Conservation (phyloP, 2,888 invertebrate species). For the Cephus spinipes region DNA sequence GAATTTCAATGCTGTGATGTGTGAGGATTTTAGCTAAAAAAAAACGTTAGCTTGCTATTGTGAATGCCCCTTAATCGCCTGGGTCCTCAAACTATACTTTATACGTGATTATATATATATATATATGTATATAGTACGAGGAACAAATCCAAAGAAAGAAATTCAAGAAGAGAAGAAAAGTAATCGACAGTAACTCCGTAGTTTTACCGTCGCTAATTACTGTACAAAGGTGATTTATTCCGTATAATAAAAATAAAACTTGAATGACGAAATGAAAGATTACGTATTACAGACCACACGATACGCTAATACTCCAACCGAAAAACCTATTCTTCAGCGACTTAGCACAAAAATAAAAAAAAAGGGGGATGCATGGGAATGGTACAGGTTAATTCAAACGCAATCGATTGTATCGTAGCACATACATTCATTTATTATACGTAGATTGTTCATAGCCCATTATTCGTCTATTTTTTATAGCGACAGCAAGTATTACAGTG, state of each 20-base stretch:
- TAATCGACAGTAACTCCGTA: no score
- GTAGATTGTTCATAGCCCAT: conserved; percentile 65
- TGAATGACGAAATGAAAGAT: background rate
- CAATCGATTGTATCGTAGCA: conserved; percentile 46
- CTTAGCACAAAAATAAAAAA: background rate
- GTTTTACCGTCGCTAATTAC: background rate
- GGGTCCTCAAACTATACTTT: no score
- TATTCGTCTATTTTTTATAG: conserved; percentile 57
- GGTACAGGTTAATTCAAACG: background rate
- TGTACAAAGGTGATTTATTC: background rate
- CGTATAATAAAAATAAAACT: background rate
- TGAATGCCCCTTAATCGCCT: no score
- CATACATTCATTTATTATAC: conserved; percentile 65
- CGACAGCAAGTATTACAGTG: conserved; percentile 63
- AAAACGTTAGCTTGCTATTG: no score
- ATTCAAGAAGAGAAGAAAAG: no score
- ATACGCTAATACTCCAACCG: background rate
- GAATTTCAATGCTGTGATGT: no score
- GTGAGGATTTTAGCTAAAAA: no score
- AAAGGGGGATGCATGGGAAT: background rate
- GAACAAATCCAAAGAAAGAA: background rate
- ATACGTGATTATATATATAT: no score
- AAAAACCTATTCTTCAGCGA: background rate
- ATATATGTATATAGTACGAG: background rate
- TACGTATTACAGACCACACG: background rate